Evolutionary conservation across 2,888 invertebrate species (phyloP), one percentile per base, ranked within the genome.

Genomic region (Pherbina coryleti): DNA sequence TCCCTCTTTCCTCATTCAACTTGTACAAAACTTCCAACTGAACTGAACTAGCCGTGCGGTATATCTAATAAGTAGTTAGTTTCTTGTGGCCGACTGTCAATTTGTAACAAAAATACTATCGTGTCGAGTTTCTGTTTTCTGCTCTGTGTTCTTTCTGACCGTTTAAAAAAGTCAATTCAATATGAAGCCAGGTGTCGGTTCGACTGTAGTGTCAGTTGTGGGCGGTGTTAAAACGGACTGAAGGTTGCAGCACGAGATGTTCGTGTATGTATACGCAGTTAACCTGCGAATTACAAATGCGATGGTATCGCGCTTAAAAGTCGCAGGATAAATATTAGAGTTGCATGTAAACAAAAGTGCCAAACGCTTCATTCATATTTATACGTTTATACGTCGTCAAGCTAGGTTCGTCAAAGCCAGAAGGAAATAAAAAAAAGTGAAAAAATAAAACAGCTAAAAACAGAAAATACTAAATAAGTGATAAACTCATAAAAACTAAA

Each of bases 381-480:
- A 31, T 64, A 64, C 31, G 28, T 62, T n/a, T n/a, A n/a, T n/a
- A n/a, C 44, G 37, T 37, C 37, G n/a, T 64, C 57, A 28, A 60
- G 44, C 44, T 44, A 44, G 44, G 11, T 44, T 2, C 11, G 44
- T 14, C 14, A 44, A 1, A 7, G 37, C 37, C 37, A 8, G 4
- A 44, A 44, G 7, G 14, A 14, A 44, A 44, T 44, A 44, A 44
- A 44, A 3, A 44, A 44, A 44, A 44, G 14, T 2, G 3, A 14
- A 44, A 44, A 44, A 11, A 37, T 8, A 37, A 44, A 44, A 44
- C 44, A 44, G 14, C 11, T 11, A 2, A 31, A 17, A 55, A n/a
- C 25, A 31, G 31, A 69, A 69, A 28, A 69, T 5, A 11, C 28
- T 69, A 25, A 69, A 69, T 69, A 69, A 69, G 69, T 49, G 44